Evolutionary conservation across 2,113 vertebrate species (phyloP), one percentile per base, ranked within the genome.

Genomic region (Pachycephala philippinensis): DNA sequence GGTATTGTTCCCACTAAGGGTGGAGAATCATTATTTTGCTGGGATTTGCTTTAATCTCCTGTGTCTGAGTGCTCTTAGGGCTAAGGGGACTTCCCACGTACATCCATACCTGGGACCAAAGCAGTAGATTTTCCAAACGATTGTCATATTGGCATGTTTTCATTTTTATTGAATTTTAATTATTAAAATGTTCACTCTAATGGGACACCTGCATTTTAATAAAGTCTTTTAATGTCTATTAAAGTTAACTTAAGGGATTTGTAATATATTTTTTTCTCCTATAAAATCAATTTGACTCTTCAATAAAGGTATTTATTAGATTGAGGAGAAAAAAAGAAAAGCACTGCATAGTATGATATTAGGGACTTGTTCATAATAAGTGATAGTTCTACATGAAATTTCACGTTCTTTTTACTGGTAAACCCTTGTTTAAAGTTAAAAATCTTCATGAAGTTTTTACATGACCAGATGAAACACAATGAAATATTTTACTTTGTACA

Each of bases 161-260:
- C 75, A 74, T 64, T 91, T 57, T 81, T 94, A 93, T 92, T 97
- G 83, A 71, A 31, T 65, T 92, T 87, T 84, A 95, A 95, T 96
- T 95, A 97, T 95, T 89, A 95, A 94, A 56, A 88, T 78, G 40
- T 49, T 89, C 83, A 92, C 23, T 82, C 65, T 85, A 97, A 90
- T 4, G 3, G 65, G 54, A 68, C 68, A 96, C 92, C 87, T 90
- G 90, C 60, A 93, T 90, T 95, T 95, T 95, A 97, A 97, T 83
- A 85, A 94, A 93, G 49, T 85, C 59, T 93, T 97, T 94, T 64
- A 76, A 87, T n/a, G 26, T 87, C 88, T 86, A 77, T 96, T 95
- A 95, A 95, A 97, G 83, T 85, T 95, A 97, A 95, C 87, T 97
- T 96, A 89, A 83, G 31, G 66, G 77, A 68, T 93, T 96, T 42